Base-by-base conservation (phyloP, 2,888 invertebrate species). In the Macaria notata region DNA sequence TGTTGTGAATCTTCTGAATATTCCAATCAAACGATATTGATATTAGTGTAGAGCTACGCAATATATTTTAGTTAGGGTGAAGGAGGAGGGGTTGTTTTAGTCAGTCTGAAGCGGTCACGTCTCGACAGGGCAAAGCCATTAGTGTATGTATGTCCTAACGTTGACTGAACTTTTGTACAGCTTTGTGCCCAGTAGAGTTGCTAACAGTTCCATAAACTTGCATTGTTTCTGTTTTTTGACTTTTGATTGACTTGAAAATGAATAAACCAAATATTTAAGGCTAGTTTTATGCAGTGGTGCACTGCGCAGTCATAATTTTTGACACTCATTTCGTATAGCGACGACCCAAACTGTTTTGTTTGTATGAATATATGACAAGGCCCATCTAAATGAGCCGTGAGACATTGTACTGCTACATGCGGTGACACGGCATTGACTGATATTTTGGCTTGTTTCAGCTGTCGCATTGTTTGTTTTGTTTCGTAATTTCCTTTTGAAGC, bases 91-190 rank as follows among this genome's bases (percentile, higher is more conserved):
- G 8, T 41, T 41, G 43, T 8, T 45, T 9, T 44, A 48, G 45
- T 45, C 39, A 30, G 36, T 44, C 29, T 49, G 38, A 38, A 9
- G 41, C 49, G 31, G 38, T 7, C 45, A 9, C 42, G 31, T 43
- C 52, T 55, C 46, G 42, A 59, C 52, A 49, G 36, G 50, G 30
- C 54, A 57, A 55, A 60, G 47, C 43, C 50, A 57, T 62, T 62
- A 64, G 56, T 30, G 54, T 61, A 61, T 36, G n/a, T n/a, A 62
- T 66, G 51, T 43, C 44, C 56, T 46, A 53, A 60, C 53, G 39
- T 48, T 43, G 43, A 50, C 33, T 58, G 47, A 50, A 46, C 63
- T 54, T 53, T 59, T 59, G 48, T 63, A 51, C 45, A 46, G 41
- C 56, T 48, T 59, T 61, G 50, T 59, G 46, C 38, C 33, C 7